Conservation (phyloP, 2,797 vertebrate species). For the Ambastaia sidthimunki region DNA sequence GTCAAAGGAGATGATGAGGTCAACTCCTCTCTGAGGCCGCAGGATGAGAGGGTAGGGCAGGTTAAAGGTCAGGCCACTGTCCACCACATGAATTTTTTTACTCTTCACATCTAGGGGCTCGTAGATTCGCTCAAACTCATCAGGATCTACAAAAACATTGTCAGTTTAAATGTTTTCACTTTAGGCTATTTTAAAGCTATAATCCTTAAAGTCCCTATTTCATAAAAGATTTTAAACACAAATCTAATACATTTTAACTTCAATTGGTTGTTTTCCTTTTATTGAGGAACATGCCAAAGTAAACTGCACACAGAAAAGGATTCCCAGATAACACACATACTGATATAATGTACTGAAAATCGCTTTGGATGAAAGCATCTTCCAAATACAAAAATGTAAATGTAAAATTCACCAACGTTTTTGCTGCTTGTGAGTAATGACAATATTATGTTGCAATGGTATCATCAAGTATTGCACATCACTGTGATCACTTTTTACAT, state of each 20-base stretch:
- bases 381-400: too few relatives aligned
- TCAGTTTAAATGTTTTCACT: background rate
- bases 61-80: slow-evolving; percentile 97
- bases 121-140: slow-evolving; percentile 95
- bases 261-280: too few relatives aligned
- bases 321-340: too few relatives aligned
- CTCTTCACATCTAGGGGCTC: slow-evolving; percentile 98
- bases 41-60: slow-evolving; percentile 93
- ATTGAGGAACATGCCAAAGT: too few relatives aligned
- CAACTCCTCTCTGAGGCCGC: slow-evolving; percentile 88
- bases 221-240: too few relatives aligned
- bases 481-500: background rate
- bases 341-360: too few relatives aligned
- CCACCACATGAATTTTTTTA: slow-evolving; percentile 97
- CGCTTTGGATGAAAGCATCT: too few relatives aligned
- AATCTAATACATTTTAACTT: too few relatives aligned
- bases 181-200: too few relatives aligned
- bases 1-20: slow-evolving; percentile 97
- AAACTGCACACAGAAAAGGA: too few relatives aligned
- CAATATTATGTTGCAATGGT: background rate
- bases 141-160: slow-evolving; percentile 82
- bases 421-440: background rate
- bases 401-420: background rate
- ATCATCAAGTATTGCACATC: background rate
- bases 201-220: too few relatives aligned